Percentiles rank a stretch among this genome's conserved stretches.
These are phyloP conservation scores for Eupelmus urozonus DNA, from an alignment of 2,888 invertebrate genomes.

Conservation along the genomic window DNA sequence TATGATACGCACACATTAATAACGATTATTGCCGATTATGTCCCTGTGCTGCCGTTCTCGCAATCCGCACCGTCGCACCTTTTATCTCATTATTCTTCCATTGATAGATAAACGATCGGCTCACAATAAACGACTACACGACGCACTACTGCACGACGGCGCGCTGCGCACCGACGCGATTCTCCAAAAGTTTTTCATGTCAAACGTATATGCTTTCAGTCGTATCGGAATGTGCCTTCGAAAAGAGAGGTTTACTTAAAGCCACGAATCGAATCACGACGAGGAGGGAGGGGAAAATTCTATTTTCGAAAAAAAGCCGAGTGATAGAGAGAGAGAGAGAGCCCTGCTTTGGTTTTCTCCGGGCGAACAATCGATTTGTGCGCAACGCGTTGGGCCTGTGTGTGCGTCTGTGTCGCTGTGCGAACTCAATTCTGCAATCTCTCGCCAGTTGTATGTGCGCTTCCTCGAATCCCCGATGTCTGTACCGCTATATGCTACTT, in stretches of 20 bases:
- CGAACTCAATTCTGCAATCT: too few relatives aligned
- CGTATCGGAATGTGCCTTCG: constrained; percentile 56
- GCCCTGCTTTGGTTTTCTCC: not conserved
- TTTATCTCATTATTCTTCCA: constrained; percentile 2
- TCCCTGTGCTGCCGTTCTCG: constrained; percentile 31
- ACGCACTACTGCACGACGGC: too few relatives aligned
- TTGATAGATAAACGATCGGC: not conserved
- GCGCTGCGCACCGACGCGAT: constrained; percentile 33
- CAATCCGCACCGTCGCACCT: not conserved
- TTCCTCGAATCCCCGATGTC: constrained; percentile 23
- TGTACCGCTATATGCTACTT: constrained; percentile 28
- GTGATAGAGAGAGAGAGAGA: not conserved
- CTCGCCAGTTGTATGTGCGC: not conserved
- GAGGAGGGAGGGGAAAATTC: too few relatives aligned
- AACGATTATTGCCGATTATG: constrained; percentile 21
- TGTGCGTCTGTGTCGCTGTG: too few relatives aligned
- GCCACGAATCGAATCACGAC: not conserved
- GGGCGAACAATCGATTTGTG: constrained; percentile 16
- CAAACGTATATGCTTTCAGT: too few relatives aligned
- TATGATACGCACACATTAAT: constrained; percentile 43
- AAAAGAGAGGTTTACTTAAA: constrained; percentile 25
- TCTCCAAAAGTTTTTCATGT: not conserved
- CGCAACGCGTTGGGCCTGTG: constrained; percentile 23
- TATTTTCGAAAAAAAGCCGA: not conserved
- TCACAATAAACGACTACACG: too few relatives aligned